Evolutionary conservation across 2,113 vertebrate genomes (phyloP), one percentile per base, ranked within the genome.

Genomic region (Girardinichthys multiradiatus): DNA sequence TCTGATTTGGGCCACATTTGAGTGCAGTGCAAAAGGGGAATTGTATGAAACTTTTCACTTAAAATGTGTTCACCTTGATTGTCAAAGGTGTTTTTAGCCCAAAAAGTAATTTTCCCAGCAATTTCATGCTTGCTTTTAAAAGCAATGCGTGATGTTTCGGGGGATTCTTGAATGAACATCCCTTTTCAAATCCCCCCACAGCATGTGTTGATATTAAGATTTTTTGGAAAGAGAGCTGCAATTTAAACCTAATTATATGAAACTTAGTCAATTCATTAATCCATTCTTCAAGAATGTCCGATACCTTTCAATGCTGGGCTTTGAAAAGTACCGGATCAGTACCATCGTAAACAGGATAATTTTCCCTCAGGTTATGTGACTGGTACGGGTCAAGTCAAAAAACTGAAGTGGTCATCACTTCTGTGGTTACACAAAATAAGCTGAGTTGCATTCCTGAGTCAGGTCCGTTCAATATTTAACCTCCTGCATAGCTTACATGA

Each of bases 401-500:
- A 74, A 67, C 31, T 4, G 29, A 80, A 60, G 48, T 4, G 27
- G 54, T 59, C 68, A 60, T 81, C 81, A 70, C 62, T 35, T 73
- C 76, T 12, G 66, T 39, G 21, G 81, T 82, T 87, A 74, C 76
- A 80, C 59, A 68, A 48, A 78, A 77, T 48, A 60, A 76, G 57
- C 26, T 42, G n/a, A 11, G 5, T 70, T 67, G 57, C 80, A 79
- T 84, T 86, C 81, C 66, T 74, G 75, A 37, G 57, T 37, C 12
- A 58, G 37, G 19, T 51, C 64, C 37, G 61, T 84, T 88, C 84
- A 87, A 86, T 85, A 82, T 84, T 83, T 88, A 88, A 90, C 84
- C 57, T 35, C 69, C 57, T 13, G 58, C 76, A 82, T 70, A 82
- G 80, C 77, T 68, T 68, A 42, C 48, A 51, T 62, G 48, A 60